These are phyloP conservation scores for Hermaeophaga mercurialis DNA, from an alignment of 2,888 invertebrate genomes.

Conservation along the genomic window DNA sequence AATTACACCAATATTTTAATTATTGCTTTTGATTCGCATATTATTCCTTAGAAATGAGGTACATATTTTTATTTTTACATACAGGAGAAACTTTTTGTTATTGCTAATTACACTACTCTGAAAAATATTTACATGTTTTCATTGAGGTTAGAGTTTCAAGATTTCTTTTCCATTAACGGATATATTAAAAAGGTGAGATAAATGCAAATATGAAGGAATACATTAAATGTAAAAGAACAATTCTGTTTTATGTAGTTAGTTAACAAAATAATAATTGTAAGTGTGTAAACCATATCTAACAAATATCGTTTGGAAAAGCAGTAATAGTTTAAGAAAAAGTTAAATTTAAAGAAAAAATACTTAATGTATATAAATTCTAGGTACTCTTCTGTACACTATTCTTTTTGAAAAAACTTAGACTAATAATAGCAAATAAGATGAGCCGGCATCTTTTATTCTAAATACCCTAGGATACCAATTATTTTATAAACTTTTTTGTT, in stretches of 20 bases:
- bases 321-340: no score
- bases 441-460: no score
- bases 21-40: conserved; percentile 7
- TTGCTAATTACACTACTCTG: conserved; percentile 35
- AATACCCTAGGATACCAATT: no score
- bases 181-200: background rate
- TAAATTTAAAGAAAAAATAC: no score
- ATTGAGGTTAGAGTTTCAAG: conserved; percentile 33
- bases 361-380: no score
- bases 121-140: conserved; percentile 31
- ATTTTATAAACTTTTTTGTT: conserved; percentile 8
- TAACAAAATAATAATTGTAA: no score
- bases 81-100: conserved; percentile 16
- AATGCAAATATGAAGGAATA: background rate
- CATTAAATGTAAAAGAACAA: background rate
- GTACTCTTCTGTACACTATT: no score
- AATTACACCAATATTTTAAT: background rate
- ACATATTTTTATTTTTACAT: conserved; percentile 9
- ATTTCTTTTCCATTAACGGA: conserved; percentile 5
- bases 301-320: no score
- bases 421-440: no score
- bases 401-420: no score
- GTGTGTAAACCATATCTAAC: no score
- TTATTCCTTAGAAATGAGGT: conserved; percentile 1
- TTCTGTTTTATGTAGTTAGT: no score